A percentile compares a stretch with the other conserved stretches of the same genome.
These are phyloP conservation scores for Synergus umbraculus DNA, from an alignment of 2,888 invertebrate genomes.

Conservation along the genomic window DNA sequence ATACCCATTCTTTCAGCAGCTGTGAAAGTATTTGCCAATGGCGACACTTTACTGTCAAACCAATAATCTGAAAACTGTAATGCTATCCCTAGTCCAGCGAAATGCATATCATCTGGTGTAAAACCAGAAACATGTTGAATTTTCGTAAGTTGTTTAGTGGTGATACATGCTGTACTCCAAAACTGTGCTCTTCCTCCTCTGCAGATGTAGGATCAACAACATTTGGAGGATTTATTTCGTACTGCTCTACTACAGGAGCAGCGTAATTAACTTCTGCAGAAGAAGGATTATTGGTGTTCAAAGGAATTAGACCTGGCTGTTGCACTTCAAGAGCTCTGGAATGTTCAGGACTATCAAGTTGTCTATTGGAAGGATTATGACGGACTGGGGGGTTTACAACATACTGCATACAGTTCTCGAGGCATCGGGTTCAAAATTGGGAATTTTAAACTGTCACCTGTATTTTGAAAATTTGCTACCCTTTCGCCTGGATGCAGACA, in stretches of 20 bases:
- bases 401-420: conserved; percentile 30
- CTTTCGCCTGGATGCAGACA: too few relatives aligned
- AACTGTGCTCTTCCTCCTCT: neutral
- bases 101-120: too few relatives aligned
- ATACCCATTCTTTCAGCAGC: neutral
- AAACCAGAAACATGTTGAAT: conserved; percentile 47
- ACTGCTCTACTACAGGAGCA: too few relatives aligned
- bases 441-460: conserved; percentile 37
- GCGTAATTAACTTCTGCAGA: too few relatives aligned
- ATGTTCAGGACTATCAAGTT: too few relatives aligned
- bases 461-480: too few relatives aligned
- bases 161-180: conserved; percentile 43
- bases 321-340: neutral
- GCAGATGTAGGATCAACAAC: too few relatives aligned
- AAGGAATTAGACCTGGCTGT: neutral
- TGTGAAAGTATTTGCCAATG: neutral
- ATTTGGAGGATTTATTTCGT: too few relatives aligned
- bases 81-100: conserved; percentile 34
- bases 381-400: conserved; percentile 10
- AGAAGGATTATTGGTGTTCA: too few relatives aligned
- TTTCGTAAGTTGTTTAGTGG: conserved; percentile 39
- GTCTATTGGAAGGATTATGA: neutral
- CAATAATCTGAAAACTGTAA: conserved; percentile 43
- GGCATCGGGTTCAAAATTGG: conserved; percentile 11
- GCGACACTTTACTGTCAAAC: neutral